These are phyloP conservation scores for Drosophila bunnanda DNA, from an alignment of 2,888 invertebrate genomes.

Conservation along the genomic window DNA sequence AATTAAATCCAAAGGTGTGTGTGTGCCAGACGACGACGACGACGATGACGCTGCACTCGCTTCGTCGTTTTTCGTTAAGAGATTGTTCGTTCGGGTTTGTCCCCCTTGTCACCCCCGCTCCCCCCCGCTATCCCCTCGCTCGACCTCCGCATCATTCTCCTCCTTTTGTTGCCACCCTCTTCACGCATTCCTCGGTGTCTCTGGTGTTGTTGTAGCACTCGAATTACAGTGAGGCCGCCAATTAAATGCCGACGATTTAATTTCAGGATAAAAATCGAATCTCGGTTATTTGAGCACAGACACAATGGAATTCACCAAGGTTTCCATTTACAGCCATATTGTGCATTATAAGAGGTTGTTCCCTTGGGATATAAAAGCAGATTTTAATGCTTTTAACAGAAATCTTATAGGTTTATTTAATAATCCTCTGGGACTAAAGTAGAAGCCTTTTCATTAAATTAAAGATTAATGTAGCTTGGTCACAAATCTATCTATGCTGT, in stretches of 20 bases:
- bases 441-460: background rate
- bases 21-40: constrained; percentile 57
- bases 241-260: constrained; percentile 15
- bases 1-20: constrained; percentile 79
- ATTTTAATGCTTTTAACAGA: background rate
- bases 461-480: background rate
- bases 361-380: background rate
- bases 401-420: background rate
- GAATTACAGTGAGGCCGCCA: constrained; percentile 30
- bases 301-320: constrained; percentile 6
- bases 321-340: constrained; percentile 3
- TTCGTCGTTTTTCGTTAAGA: constrained; percentile 39
- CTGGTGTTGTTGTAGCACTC: constrained; percentile 24
- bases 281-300: constrained; percentile 3
- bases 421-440: background rate
- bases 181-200: constrained; percentile 17
- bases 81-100: constrained; percentile 40
- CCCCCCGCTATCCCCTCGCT: background rate
- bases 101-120: constrained; percentile 20
- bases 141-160: background rate
- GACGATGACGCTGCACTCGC: constrained; percentile 42
- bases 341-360: background rate
- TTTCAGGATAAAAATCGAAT: constrained; percentile 19
- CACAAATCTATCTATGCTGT: background rate
- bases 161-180: constrained; percentile 4